Conservation (phyloP, 2,113 vertebrate species). For the Morone saxatilis region DNA sequence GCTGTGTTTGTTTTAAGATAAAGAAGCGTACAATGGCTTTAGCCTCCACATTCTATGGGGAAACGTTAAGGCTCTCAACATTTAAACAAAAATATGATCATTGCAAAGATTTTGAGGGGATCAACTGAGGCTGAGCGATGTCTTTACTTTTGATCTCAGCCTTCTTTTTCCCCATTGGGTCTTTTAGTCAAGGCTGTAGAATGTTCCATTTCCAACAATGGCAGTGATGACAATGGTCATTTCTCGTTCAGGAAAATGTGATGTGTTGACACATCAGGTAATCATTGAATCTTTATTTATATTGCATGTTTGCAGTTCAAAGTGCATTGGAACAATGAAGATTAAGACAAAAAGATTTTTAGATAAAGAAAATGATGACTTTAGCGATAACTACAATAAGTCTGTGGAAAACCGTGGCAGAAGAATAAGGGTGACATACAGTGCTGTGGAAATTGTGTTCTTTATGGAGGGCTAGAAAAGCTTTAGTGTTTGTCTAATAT, state of each 20-base stretch:
- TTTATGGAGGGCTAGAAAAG: slow-evolving; percentile 1
- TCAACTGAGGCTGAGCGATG: background rate
- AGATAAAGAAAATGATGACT: background rate
- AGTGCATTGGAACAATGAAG: background rate
- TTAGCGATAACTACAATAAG: no score
- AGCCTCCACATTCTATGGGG: slow-evolving; percentile 1
- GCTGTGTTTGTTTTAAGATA: slow-evolving; percentile 38
- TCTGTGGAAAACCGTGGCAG: background rate
- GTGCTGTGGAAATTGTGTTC: background rate
- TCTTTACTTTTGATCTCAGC: slow-evolving; percentile 25
- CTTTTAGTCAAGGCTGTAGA: background rate
- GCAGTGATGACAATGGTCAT: background rate
- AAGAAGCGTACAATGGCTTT: slow-evolving; percentile 25
- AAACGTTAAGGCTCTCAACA: slow-evolving; percentile 10
- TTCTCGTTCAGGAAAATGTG: background rate
- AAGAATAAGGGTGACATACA: background rate
- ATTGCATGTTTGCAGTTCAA: background rate
- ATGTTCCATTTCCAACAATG: background rate
- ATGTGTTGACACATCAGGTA: background rate
- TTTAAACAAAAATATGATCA: slow-evolving; percentile 16
- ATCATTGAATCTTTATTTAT: background rate
- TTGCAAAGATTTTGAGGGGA: slow-evolving; percentile 13
- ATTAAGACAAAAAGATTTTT: background rate
- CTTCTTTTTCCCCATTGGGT: background rate
- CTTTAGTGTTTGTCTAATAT: background rate